Conservation (phyloP, 1,140 invertebrate genomes). For the Hyles vespertilio region DNA sequence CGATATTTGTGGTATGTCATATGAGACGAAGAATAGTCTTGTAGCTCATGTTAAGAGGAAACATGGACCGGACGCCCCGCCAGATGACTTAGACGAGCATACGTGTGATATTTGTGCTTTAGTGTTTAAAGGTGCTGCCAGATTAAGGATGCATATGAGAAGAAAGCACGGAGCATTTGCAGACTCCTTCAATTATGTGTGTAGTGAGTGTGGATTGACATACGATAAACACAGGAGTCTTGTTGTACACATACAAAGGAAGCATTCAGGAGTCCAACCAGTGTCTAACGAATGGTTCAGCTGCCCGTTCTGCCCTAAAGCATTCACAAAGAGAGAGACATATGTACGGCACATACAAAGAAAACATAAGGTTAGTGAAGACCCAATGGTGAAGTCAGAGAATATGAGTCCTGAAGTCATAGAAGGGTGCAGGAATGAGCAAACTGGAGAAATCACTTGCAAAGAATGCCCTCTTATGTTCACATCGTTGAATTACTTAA, state of each 20-base stretch:
- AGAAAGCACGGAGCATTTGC: constrained; percentile 60
- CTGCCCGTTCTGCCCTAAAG: constrained; percentile 62
- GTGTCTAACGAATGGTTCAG: constrained; percentile 46
- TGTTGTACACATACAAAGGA: constrained; percentile 57
- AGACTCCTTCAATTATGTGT: constrained; percentile 55
- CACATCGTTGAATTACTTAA: constrained; percentile 54
- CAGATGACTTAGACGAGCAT: constrained; percentile 50
- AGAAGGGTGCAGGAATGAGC: constrained; percentile 34
- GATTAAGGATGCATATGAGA: constrained; percentile 64
- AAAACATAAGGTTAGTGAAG: constrained; percentile 52
- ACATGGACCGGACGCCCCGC: constrained; percentile 48
- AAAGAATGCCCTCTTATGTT: constrained; percentile 59
- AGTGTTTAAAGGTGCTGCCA: constrained; percentile 59
- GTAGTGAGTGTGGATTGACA: constrained; percentile 54
- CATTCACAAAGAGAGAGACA: constrained; percentile 57
- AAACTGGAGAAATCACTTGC: constrained; percentile 57
- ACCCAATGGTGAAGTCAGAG: constrained; percentile 25
- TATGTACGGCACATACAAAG: constrained; percentile 63
- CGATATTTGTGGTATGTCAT: constrained; percentile 59
- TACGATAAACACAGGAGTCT: constrained; percentile 65
- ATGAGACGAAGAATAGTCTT: constrained; percentile 60
- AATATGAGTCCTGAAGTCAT: constrained; percentile 21
- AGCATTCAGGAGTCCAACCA: constrained; percentile 42
- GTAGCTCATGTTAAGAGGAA: constrained; percentile 62
- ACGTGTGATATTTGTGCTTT: constrained; percentile 62